Conservation (phyloP, 2,888 invertebrate genomes). For the Xylota sylvarum region DNA sequence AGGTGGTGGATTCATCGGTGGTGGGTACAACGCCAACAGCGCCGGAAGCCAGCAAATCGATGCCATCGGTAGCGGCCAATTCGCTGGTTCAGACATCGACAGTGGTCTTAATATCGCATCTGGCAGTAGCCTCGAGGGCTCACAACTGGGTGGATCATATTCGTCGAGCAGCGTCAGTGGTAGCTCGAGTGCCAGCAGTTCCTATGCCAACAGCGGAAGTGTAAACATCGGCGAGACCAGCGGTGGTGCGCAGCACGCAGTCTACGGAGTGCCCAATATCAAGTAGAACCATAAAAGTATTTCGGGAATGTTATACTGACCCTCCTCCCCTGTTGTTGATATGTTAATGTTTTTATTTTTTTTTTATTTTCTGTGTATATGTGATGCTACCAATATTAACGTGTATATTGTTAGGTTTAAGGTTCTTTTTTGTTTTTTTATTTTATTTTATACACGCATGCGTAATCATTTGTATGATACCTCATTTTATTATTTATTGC, state of each 20-base stretch:
- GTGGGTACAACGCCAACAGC: conserved; percentile 43
- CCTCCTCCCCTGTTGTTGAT: conserved; percentile 27
- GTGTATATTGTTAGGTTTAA: conserved; percentile 60
- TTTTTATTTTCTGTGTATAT: conserved; percentile 53
- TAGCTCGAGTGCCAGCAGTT: conserved; percentile 31
- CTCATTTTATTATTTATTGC: conserved; percentile 76
- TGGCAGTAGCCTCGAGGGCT: conserved; percentile 64
- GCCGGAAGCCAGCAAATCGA: conserved; percentile 46
- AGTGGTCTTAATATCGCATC: conserved; percentile 71
- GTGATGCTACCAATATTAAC: conserved; percentile 67
- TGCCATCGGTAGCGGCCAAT: conserved; percentile 48
- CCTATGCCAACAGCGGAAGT: conserved; percentile 26
- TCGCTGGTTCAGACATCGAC: conserved; percentile 66
- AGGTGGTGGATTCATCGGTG: conserved; percentile 64
- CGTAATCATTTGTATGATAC: conserved; percentile 72
- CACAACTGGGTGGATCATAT: conserved; percentile 32
- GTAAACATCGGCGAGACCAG: conserved; percentile 48
- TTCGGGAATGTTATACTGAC: not conserved
- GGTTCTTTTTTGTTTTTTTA: conserved; percentile 31
- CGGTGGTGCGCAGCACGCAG: conserved; percentile 64
- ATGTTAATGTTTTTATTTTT: conserved; percentile 41
- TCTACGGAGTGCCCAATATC: conserved; percentile 79
- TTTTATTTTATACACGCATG: conserved; percentile 47
- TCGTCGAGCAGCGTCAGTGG: conserved; percentile 34
- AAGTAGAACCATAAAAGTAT: conserved; percentile 60